phyloP scores from a whole-genome alignment of 2,113 vertebrate genomes.

The Chroicocephalus ridibundus region DNA sequence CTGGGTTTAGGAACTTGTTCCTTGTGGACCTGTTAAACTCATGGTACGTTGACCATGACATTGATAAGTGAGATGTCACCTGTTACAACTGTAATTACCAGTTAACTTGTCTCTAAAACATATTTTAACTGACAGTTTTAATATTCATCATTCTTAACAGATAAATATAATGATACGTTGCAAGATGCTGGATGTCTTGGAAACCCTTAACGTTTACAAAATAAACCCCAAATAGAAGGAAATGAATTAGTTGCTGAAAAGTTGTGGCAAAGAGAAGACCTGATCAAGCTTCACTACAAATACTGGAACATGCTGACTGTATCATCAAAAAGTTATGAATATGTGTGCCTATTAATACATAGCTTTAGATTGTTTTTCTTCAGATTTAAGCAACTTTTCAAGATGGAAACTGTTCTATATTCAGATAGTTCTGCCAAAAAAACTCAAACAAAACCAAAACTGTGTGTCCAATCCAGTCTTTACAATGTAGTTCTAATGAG shows the following conservation, averaged over 20 bases:
- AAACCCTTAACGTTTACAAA: constrained; percentile 6
- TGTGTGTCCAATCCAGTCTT: background rate
- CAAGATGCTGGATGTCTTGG: background rate
- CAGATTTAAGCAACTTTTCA: background rate
- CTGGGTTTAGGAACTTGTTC: background rate
- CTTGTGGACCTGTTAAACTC: background rate
- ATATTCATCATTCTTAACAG: constrained; percentile 4
- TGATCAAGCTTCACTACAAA: background rate
- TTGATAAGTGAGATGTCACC: constrained; percentile 2
- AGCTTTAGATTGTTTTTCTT: background rate
- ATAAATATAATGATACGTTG: background rate
- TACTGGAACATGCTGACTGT: background rate
- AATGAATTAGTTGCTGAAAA: background rate
- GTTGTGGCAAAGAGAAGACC: background rate
- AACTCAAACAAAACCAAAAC: background rate
- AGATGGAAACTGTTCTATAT: background rate
- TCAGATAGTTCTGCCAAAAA: background rate
- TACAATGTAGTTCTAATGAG: background rate
- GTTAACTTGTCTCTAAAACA: background rate
- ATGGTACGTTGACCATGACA: background rate
- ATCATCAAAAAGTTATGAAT: background rate
- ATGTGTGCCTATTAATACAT: background rate
- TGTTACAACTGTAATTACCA: background rate
- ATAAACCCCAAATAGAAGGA: background rate
- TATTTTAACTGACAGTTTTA: constrained; percentile 16